Conservation (phyloP, 2,888 invertebrate species). For the Clusia tigrina region DNA sequence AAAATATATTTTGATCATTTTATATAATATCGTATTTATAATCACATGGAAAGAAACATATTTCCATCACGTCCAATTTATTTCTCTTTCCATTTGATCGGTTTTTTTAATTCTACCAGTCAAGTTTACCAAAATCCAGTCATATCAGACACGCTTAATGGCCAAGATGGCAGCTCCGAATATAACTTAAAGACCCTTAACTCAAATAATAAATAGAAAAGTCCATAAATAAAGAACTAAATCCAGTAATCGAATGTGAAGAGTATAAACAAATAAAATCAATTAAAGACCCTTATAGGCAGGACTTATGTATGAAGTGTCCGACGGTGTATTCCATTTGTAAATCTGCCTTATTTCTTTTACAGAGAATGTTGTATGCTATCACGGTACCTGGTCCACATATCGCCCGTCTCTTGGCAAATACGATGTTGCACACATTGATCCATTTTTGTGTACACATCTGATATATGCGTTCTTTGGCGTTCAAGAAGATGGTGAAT, state of each 20-base stretch:
- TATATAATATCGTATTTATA: too few relatives aligned
- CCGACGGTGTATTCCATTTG: not conserved
- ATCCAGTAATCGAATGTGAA: not conserved
- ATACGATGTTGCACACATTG: conserved; percentile 73
- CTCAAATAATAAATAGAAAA: too few relatives aligned
- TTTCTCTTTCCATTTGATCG: too few relatives aligned
- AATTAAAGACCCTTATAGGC: not conserved
- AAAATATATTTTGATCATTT: too few relatives aligned
- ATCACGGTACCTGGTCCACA: conserved; percentile 80
- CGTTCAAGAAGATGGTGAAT: conserved; percentile 66
- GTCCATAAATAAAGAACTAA: too few relatives aligned
- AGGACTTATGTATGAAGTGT: not conserved
- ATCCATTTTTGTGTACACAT: conserved; percentile 77
- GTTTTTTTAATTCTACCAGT: too few relatives aligned
- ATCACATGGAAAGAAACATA: too few relatives aligned
- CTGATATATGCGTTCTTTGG: conserved; percentile 79
- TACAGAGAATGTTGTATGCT: conserved; percentile 74
- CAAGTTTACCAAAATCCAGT: too few relatives aligned
- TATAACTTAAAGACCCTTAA: too few relatives aligned
- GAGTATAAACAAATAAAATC: not conserved
- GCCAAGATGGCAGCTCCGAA: too few relatives aligned
- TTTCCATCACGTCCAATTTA: too few relatives aligned
- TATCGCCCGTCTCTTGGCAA: conserved; percentile 73
- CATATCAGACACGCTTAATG: too few relatives aligned
- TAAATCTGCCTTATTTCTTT: not conserved